Evolutionary conservation across 2,888 invertebrate genomes (phyloP).

Genomic region (Calameuta pallipes): DNA sequence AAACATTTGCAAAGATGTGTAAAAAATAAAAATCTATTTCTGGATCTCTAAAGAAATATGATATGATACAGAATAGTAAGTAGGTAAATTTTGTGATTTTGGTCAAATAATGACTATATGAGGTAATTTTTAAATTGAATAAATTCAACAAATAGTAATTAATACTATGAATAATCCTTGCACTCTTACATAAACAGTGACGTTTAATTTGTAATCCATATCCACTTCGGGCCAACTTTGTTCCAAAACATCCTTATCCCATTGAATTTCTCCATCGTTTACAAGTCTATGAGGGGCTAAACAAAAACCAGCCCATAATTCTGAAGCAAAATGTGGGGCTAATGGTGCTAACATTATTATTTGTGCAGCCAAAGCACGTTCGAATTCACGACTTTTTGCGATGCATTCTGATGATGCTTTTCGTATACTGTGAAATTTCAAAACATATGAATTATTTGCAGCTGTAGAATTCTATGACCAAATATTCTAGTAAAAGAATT

Average conservation of each 20-base stretch:
- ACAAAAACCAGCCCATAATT: slow-evolving; percentile 86
- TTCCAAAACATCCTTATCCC: slow-evolving; percentile 78
- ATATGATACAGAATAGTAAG: slow-evolving; percentile 11
- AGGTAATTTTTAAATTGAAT: no score
- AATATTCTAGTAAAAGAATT: slow-evolving; percentile 30
- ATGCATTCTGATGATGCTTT: slow-evolving; percentile 73
- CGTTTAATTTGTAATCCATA: slow-evolving; percentile 74
- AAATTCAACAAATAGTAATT: no score
- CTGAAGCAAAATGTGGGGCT: slow-evolving; percentile 91
- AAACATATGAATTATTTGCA: not conserved
- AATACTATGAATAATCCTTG: no score
- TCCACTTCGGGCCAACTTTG: slow-evolving; percentile 86
- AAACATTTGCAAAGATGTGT: slow-evolving; percentile 11
- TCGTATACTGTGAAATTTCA: slow-evolving; percentile 42
- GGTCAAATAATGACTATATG: not conserved
- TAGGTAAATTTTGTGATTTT: slow-evolving; percentile 1
- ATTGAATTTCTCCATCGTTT: slow-evolving; percentile 69
- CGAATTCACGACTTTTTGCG: slow-evolving; percentile 77
- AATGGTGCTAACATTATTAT: slow-evolving; percentile 89
- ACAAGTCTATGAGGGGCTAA: slow-evolving; percentile 70
- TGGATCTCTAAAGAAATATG: slow-evolving; percentile 16
- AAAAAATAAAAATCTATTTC: no score
- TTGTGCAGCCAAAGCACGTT: slow-evolving; percentile 81
- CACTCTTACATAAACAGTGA: slow-evolving; percentile 72
- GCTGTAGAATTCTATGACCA: not conserved